phyloP scores from a whole-genome alignment of 2,888 invertebrate species.

The Physocephala rufipes region DNA sequence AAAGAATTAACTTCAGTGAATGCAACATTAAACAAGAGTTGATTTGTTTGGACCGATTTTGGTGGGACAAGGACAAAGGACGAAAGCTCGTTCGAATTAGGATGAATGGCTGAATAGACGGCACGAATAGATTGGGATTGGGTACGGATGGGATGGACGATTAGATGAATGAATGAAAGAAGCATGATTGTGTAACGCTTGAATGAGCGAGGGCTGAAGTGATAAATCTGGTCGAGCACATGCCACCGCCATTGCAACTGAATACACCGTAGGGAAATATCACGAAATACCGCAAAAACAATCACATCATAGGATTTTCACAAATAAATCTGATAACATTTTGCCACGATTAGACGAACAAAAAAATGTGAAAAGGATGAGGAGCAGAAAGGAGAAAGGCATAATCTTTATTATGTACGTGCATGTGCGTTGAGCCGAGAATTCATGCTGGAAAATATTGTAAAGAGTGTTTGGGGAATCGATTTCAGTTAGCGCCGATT shows the following conservation, averaged over 20 bases:
- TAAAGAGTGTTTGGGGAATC: conserved; percentile 28
- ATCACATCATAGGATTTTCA: background rate
- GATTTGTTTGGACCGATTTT: background rate
- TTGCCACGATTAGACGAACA: background rate
- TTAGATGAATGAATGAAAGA: conserved; percentile 1
- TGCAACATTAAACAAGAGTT: conserved; percentile 22
- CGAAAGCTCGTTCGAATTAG: too few relatives aligned
- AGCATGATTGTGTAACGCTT: background rate
- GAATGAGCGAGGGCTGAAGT: background rate
- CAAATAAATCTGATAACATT: conserved; percentile 17
- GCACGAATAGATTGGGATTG: background rate
- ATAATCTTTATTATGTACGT: conserved; percentile 2
- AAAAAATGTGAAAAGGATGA: too few relatives aligned
- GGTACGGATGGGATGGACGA: background rate
- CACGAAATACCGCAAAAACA: background rate
- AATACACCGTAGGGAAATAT: background rate
- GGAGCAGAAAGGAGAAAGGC: too few relatives aligned
- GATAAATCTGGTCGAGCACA: conserved; percentile 5
- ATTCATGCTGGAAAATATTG: too few relatives aligned
- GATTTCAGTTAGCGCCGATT: conserved; percentile 18
- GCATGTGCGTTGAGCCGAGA: too few relatives aligned
- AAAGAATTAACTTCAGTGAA: conserved; percentile 41
- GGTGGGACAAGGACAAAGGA: too few relatives aligned
- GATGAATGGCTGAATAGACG: too few relatives aligned
- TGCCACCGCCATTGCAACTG: background rate